Evolutionary conservation across 2,113 vertebrate species (phyloP).

Genomic region (Cryptomyrus ogoouensis): DNA sequence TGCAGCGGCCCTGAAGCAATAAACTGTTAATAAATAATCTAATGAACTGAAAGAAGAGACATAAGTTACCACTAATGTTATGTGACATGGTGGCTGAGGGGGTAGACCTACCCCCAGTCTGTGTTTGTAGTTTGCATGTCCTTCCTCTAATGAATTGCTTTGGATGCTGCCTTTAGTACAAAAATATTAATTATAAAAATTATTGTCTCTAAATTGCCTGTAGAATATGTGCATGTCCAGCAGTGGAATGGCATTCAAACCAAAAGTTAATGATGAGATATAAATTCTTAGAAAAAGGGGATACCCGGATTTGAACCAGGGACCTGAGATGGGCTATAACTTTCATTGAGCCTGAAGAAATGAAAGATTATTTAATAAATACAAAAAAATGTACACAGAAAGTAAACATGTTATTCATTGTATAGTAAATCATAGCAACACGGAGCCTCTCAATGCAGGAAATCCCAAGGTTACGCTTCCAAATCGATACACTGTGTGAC

Average conservation of each 20-base stretch:
- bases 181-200: background rate
- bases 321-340: constrained; percentile 28
- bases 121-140: background rate
- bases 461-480: background rate
- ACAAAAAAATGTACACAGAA: background rate
- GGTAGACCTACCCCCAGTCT: background rate
- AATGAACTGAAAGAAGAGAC: background rate
- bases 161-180: background rate
- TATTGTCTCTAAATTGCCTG: background rate
- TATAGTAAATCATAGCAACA: background rate
- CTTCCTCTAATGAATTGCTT: background rate
- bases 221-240: background rate
- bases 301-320: constrained; percentile 53
- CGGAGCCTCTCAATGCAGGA: background rate
- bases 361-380: background rate
- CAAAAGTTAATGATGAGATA: background rate
- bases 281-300: background rate
- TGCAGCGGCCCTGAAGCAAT: background rate
- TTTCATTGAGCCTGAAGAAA: background rate
- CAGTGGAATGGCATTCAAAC: background rate
- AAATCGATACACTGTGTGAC: background rate
- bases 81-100: background rate
- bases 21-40: background rate
- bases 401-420: background rate
- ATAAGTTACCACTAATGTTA: background rate